A percentile compares a stretch with the other conserved stretches of the same genome.
These are phyloP conservation scores for Poliocrania exsul DNA, from an alignment of 2,797 vertebrate genomes.

Conservation along the genomic window DNA sequence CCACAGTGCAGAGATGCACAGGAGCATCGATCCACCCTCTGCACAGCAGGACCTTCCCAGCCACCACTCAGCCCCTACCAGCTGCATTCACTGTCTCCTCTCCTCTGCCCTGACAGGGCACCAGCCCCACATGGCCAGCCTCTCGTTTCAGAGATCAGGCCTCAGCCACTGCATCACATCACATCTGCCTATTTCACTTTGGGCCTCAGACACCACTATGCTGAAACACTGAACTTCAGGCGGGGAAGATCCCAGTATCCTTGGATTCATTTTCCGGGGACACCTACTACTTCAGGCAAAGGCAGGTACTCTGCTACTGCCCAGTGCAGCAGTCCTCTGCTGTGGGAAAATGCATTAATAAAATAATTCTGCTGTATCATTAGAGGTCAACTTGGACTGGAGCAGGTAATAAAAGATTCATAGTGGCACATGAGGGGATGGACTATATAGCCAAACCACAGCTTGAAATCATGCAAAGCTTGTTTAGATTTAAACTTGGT, in stretches of 20 bases:
- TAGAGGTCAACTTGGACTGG: constrained; percentile 32
- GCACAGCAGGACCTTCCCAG: not conserved
- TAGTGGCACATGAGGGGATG: constrained; percentile 30
- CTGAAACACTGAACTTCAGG: not conserved
- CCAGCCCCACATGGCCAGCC: rapidly evolving
- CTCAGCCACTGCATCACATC: rapidly evolving
- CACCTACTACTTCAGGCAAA: not conserved
- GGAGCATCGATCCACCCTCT: rapidly evolving
- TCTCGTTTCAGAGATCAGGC: not conserved
- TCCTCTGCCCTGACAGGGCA: not conserved
- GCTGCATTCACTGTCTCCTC: not conserved
- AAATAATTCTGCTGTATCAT: constrained; percentile 48
- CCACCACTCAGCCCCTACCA: rapidly evolving
- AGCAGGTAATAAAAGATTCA: constrained; percentile 47
- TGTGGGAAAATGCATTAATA: not conserved
- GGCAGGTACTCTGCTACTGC: not conserved
- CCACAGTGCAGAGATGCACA: rapidly evolving
- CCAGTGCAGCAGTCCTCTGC: not conserved
- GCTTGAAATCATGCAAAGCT: not conserved
- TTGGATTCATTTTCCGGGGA: not conserved
- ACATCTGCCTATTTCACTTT: not conserved
- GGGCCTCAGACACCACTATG: not conserved
- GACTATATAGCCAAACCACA: constrained; percentile 12
- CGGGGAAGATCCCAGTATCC: not conserved
- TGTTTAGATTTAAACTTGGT: not conserved